phyloP scores from a whole-genome alignment of 2,113 vertebrate species.

The Balaeniceps rex region DNA sequence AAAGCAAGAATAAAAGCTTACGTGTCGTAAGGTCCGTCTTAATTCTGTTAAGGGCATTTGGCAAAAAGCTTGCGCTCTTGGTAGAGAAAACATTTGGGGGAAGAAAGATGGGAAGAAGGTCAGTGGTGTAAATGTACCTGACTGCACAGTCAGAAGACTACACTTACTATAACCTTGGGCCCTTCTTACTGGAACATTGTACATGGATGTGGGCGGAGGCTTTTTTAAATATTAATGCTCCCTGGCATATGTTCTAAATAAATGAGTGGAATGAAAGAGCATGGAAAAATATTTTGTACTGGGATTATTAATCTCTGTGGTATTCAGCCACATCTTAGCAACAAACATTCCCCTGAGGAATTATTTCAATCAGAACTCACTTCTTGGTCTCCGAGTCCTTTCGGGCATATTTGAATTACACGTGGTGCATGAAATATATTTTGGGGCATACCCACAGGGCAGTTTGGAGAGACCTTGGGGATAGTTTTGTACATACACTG shows the following conservation, averaged over 20 bases:
- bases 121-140: neutral
- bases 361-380: constrained; percentile 27
- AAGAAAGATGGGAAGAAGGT: neutral
- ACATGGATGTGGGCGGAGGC: neutral
- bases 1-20: neutral
- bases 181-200: neutral
- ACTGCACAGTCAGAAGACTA: neutral
- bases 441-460: constrained; percentile 15
- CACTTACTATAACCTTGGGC: neutral
- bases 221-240: constrained; percentile 44
- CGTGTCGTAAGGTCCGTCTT: neutral
- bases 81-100: neutral
- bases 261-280: neutral
- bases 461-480: constrained; percentile 6
- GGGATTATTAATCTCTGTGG: constrained; percentile 49
- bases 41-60: neutral
- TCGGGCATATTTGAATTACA: constrained; percentile 9
- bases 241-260: constrained; percentile 44
- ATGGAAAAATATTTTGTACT: constrained; percentile 32
- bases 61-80: neutral
- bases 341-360: constrained; percentile 16
- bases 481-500: neutral
- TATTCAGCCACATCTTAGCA: constrained; percentile 31
- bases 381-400: neutral
- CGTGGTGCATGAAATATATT: constrained; percentile 12